Evolutionary conservation across 2,888 invertebrate genomes (phyloP), one percentile per base, ranked within the genome.

Genomic region (Hirtodrosophila alboralis): DNA sequence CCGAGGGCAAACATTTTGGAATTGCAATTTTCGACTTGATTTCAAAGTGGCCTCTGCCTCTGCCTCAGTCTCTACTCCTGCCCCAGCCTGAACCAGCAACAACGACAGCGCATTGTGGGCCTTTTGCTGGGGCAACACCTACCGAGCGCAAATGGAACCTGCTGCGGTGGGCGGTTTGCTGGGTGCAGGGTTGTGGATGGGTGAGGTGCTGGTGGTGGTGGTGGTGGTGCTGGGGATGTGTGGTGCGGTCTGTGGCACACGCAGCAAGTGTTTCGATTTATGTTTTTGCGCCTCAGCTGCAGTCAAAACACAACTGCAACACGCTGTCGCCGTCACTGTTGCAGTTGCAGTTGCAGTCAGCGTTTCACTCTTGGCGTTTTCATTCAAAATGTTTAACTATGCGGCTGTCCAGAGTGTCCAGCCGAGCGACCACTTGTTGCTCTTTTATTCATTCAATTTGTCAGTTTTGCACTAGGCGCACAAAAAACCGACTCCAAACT

Each of bases 361-460:
- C 66, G 54, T 75, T 61, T 71, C 49, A 61, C 69, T 68, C 59
- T 56, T 72, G 86, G 86, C 81, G 65, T 86, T 84, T 79, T 84
- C 81, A 81, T 81, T 81, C 81, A 86, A 81, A 80, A 80, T 86
- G 75, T 68, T 81, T 84, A 83, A 86, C 81, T 70, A 81, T 70
- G 73, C 69, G 34, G 27, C 61, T 56, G 59, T 49, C 66, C 60
- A 40, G 65, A 60, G 53, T 52, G 84, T 69, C 68, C 67, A 57
- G 73, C 66, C 41, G 77, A 75, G 63, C 77, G 85, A 85, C 86
- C 87, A 86, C 87, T 89, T 88, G 88, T 88, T 88, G 89, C 87
- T 88, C 89, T 88, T 88, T 88, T 88, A 88, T 87, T 88, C 89
- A 89, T 89, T 88, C 89, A 88, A 88, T 88, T 88, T 88, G 89